Conservation (phyloP, 2,888 invertebrate species). For the Leptinotarsa juncta region DNA sequence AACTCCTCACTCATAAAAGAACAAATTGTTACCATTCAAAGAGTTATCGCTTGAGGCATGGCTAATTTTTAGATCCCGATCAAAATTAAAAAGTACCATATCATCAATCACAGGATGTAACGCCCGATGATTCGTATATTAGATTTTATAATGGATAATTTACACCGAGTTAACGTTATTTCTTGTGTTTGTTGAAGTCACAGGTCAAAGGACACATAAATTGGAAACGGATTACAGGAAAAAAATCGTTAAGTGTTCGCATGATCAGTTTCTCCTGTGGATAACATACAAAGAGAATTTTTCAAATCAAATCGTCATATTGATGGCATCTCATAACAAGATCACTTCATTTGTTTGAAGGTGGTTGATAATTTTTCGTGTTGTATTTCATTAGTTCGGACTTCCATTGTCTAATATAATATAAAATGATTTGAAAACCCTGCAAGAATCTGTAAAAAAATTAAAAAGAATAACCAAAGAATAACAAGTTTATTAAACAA, state of each 20-base stretch:
- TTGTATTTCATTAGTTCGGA: no score
- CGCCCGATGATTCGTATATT: slow-evolving; percentile 59
- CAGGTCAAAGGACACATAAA: slow-evolving; percentile 28
- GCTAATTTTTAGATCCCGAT: slow-evolving; percentile 57
- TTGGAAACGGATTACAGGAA: not conserved
- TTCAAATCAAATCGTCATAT: no score
- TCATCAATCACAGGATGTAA: slow-evolving; percentile 57
- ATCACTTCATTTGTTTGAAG: no score
- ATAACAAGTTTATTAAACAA: no score
- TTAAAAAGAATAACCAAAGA: no score
- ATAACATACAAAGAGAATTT: no score
- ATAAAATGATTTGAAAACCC: no score
- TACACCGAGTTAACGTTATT: slow-evolving; percentile 34
- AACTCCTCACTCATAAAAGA: slow-evolving; percentile 1
- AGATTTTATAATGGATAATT: slow-evolving; percentile 53
- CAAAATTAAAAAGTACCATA: slow-evolving; percentile 46
- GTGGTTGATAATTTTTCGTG: no score
- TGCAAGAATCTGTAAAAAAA: no score
- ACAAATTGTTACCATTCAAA: slow-evolving; percentile 41
- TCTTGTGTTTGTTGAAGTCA: slow-evolving; percentile 29
- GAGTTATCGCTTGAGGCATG: slow-evolving; percentile 58
- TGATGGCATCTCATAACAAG: no score
- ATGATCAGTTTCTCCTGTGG: no score
- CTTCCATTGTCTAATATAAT: no score
- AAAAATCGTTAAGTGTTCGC: not conserved